These are phyloP conservation scores for Micoletzkya japonica DNA, from an alignment of 2,888 invertebrate genomes.

Conservation along the genomic window DNA sequence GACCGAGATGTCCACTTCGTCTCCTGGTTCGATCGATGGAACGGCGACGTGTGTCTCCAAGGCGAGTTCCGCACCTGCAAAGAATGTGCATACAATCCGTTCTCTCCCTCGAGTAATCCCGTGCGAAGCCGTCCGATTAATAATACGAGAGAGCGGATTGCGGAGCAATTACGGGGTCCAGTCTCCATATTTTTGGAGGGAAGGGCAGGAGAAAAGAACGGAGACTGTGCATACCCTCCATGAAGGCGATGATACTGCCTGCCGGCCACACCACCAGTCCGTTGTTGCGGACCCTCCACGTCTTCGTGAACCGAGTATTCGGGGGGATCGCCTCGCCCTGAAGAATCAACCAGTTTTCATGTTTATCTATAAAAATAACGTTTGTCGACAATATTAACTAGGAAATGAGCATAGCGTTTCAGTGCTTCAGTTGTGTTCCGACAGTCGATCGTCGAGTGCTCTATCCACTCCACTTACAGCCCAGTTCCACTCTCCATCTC, in stretches of 20 bases:
- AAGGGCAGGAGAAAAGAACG: too few species aligned
- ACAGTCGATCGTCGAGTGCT: too few species aligned
- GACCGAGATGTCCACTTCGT: conserved; percentile 77
- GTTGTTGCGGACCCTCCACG: conserved; percentile 85
- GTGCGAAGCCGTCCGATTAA: too few species aligned
- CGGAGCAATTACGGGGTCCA: too few species aligned
- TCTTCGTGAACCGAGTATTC: conserved; percentile 79
- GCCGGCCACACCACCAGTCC: conserved; percentile 84
- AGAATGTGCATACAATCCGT: too few species aligned
- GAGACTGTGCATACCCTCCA: conserved; percentile 74
- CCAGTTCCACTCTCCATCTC: too few species aligned
- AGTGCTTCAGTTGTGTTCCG: too few species aligned
- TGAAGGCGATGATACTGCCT: conserved; percentile 76
- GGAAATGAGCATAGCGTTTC: too few species aligned
- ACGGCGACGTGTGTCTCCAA: conserved; percentile 69
- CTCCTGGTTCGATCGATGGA: conserved; percentile 77
- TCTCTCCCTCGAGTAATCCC: too few species aligned
- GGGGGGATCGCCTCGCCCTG: conserved; percentile 76
- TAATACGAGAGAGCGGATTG: too few species aligned
- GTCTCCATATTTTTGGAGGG: too few species aligned
- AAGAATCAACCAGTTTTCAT: neutral
- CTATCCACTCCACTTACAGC: neutral
- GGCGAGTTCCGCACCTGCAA: conserved; percentile 26
- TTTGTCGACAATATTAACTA: neutral
- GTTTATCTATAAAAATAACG: neutral